Conservation (phyloP, 2,888 invertebrate species). For the Harpalus rubripes region DNA sequence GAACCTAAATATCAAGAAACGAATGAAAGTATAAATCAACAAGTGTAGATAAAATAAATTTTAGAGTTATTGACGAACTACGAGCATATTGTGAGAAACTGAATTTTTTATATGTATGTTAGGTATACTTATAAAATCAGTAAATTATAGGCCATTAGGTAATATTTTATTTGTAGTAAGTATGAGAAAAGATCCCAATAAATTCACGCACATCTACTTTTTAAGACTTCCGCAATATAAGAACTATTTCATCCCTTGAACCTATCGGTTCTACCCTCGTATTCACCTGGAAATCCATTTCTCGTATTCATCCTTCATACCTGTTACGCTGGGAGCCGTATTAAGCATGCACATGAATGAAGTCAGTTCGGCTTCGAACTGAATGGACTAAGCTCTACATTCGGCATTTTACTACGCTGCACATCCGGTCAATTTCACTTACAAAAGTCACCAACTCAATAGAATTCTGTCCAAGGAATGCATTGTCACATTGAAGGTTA, state of each 20-base stretch:
- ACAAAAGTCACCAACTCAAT: slow-evolving; percentile 44
- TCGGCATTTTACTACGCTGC: slow-evolving; percentile 30
- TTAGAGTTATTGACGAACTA: no score
- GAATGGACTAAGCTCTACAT: slow-evolving; percentile 44
- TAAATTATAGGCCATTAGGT: no score
- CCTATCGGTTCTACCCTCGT: neutral
- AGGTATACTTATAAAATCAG: no score
- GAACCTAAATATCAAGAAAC: no score
- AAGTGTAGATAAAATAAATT: no score
- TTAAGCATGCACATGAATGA: slow-evolving; percentile 51
- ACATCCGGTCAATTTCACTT: slow-evolving; percentile 49
- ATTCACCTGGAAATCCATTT: slow-evolving; percentile 21
- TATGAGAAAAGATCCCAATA: neutral
- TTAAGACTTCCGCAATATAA: neutral
- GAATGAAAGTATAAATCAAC: no score
- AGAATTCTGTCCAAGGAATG: slow-evolving; percentile 19
- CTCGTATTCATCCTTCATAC: slow-evolving; percentile 23
- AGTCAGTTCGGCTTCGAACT: neutral
- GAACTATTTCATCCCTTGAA: neutral
- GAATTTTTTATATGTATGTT: no score
- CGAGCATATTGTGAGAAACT: no score
- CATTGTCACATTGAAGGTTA: slow-evolving; percentile 33
- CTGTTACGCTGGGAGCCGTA: slow-evolving; percentile 29
- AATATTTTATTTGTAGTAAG: no score
- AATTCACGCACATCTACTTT: neutral